Evolutionary conservation across 2,797 vertebrate species (phyloP), one percentile per base, ranked within the genome.

Genomic region (Toxotes lorentzi): DNA sequence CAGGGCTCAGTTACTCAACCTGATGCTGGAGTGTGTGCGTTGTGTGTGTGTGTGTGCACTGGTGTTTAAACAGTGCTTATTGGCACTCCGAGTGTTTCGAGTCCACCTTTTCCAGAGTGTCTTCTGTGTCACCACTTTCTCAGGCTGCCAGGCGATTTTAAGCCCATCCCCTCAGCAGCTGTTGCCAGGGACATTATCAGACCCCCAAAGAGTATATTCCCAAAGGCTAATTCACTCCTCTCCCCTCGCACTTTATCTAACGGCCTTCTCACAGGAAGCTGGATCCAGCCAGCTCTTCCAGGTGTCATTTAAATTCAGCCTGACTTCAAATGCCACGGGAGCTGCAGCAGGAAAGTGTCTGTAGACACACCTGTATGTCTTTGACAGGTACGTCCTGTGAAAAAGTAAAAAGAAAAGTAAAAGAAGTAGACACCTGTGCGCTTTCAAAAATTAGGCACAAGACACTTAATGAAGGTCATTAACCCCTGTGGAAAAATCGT

Each of bases 61-160:
- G 11, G 0, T 84, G 70, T 89, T 89, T 86, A 89, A 89, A 88
- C 79, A 50, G 70, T 34, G 61, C 86, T 92, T 89, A 92, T 92
- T 90, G 90, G 81, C 85, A 84, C 87, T 83, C 71, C 56, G 58
- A 81, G 85, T 81, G 80, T 84, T 79, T 86, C 17, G 32, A 72
- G 84, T 87, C 86, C 73, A 84, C 81, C 84, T 89, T 72, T 85
- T 58, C 40, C 48, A 53, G 72, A 64, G 83, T 66, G 71, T 73
- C 84, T 75, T 66, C 71, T 16, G 19, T 80, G 76, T 86, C 80
- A 34, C 71, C 69, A 19, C 71, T 85, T 70, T 45, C 75, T 86
- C 73, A 45, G 82, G 43, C 76, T 63, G 77, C 73, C 73, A 62
- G 73, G 79, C 57, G 24, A 71, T 88, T 87, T 30, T 69, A 68